phyloP scores from a whole-genome alignment of 2,113 vertebrate species.

The Pollachius pollachius region DNA sequence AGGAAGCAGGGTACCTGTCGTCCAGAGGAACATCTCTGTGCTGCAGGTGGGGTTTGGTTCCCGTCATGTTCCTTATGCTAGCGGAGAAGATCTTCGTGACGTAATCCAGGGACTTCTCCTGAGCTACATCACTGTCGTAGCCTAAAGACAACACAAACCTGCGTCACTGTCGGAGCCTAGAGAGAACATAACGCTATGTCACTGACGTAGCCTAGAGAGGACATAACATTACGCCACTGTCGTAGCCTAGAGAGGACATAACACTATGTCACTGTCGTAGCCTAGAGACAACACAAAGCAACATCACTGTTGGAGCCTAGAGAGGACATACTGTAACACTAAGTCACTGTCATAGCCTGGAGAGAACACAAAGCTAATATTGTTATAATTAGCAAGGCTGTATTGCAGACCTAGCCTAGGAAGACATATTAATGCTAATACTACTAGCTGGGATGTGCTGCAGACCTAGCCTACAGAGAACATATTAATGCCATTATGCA shows the following conservation, averaged over 20 bases:
- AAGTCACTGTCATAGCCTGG: neutral
- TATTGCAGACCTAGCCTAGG: neutral
- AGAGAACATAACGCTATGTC: no score
- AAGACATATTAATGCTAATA: no score
- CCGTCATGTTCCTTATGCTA: conserved; percentile 92
- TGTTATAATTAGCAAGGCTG: no score
- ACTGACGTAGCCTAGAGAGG: no score
- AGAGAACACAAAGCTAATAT: neutral
- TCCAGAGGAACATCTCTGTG: conserved; percentile 85
- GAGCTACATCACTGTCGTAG: conserved; percentile 95
- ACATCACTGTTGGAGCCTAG: neutral
- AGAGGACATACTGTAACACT: conserved; percentile 55
- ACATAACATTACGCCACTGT: neutral
- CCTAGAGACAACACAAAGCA: no score
- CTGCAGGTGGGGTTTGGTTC: conserved; percentile 91
- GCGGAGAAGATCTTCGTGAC: conserved; percentile 89
- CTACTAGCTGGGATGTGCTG: no score
- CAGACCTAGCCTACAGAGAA: neutral
- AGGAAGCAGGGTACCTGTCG: conserved; percentile 80
- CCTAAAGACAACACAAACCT: conserved; percentile 65
- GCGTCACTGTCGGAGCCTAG: neutral
- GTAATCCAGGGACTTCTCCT: conserved; percentile 89
- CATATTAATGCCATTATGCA: no score
- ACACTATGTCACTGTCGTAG: neutral
- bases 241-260: neutral